These are phyloP conservation scores for Caerostris extrusa DNA, from an alignment of 1,140 invertebrate species.

Conservation along the genomic window DNA sequence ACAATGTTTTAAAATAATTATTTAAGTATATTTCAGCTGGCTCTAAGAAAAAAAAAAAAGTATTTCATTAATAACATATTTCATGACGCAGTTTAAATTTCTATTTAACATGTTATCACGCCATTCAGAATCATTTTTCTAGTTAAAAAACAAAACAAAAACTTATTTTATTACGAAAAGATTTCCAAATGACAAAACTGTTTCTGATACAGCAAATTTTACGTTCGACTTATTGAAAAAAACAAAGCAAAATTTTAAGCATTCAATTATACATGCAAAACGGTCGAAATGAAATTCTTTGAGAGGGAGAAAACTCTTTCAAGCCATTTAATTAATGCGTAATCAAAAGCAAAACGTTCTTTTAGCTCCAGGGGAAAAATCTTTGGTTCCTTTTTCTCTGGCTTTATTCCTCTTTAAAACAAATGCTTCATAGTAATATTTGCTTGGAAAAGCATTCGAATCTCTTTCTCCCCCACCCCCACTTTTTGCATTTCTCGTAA, in stretches of 20 bases:
- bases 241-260: background rate
- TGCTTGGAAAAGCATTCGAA: constrained; percentile 9
- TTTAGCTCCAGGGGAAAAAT: background rate
- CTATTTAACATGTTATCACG: too few relatives aligned
- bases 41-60: too few relatives aligned
- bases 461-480: background rate
- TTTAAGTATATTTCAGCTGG: too few relatives aligned
- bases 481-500: constrained; percentile 30
- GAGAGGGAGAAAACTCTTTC: background rate
- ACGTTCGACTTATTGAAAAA: background rate
- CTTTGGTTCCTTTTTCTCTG: background rate
- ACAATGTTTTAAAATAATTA: too few relatives aligned
- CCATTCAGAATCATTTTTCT: too few relatives aligned
- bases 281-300: background rate
- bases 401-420: background rate
- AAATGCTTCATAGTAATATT: constrained; percentile 14
- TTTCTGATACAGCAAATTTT: background rate
- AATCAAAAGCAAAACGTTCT: constrained; percentile 26
- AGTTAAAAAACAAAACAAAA: too few relatives aligned
- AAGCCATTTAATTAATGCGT: background rate
- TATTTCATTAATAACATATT: too few relatives aligned
- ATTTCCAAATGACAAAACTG: too few relatives aligned
- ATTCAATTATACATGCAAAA: background rate
- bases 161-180: too few relatives aligned
- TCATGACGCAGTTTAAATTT: too few relatives aligned